These are phyloP conservation scores for Irena cyanogastra DNA, from an alignment of 2,113 vertebrate genomes.

Conservation along the genomic window DNA sequence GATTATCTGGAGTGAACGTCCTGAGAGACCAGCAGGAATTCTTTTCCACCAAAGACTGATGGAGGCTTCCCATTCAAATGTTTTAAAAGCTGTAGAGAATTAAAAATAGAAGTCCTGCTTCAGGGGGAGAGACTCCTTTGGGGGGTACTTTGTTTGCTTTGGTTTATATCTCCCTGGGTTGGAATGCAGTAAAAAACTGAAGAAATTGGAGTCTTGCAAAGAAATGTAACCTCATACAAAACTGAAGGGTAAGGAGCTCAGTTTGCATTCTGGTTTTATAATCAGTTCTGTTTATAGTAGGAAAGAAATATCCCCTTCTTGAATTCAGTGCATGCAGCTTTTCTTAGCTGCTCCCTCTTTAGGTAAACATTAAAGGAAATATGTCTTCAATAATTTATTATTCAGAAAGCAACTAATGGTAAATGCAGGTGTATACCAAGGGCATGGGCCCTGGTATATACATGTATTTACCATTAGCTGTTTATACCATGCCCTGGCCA, in stretches of 20 bases:
- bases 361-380: conserved; percentile 54
- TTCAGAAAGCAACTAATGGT: conserved; percentile 54
- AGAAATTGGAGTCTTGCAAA: conserved; percentile 50
- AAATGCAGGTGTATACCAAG: conserved; percentile 32
- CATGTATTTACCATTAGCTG: background rate
- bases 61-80: conserved; percentile 63
- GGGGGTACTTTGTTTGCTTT: conserved; percentile 73
- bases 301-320: conserved; percentile 69
- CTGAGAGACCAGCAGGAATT: conserved; percentile 57
- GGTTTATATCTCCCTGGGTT: conserved; percentile 65
- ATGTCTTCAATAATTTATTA: conserved; percentile 55
- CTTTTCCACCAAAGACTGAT: conserved; percentile 56
- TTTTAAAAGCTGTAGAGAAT: conserved; percentile 77
- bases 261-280: conserved; percentile 74
- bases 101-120: conserved; percentile 66
- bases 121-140: conserved; percentile 63
- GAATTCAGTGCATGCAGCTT: conserved; percentile 54
- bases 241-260: conserved; percentile 46
- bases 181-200: conserved; percentile 68
- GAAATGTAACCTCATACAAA: conserved; percentile 52
- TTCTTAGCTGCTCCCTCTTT: conserved; percentile 57
- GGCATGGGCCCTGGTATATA: background rate
- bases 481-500: background rate
- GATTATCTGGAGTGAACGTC: conserved; percentile 61
- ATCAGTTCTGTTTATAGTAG: conserved; percentile 73